Evolutionary conservation across 92 coral and sea anemone genomes (phyloP).

Genomic region (Ricordea florida): DNA sequence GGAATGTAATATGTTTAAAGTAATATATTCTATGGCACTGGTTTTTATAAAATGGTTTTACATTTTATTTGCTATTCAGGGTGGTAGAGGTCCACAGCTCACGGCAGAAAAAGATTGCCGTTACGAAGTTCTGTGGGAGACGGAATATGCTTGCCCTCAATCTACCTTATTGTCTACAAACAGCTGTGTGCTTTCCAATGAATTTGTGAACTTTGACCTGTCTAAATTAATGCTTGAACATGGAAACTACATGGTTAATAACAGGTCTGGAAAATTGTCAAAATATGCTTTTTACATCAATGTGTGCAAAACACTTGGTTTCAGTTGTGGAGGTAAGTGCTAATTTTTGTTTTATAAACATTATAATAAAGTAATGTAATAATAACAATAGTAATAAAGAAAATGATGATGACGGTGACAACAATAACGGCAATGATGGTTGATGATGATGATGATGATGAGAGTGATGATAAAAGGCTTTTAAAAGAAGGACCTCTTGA

Average conservation of each 20-base stretch:
- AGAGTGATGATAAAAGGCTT: too few species aligned
- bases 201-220: conserved; percentile 85
- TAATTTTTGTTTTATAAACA: background rate
- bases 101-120: conserved; percentile 53
- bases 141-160: conserved; percentile 89
- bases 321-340: conserved; percentile 71
- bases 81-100: conserved; percentile 83
- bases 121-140: conserved; percentile 89
- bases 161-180: conserved; percentile 41
- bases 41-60: background rate
- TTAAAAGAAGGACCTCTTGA: too few species aligned
- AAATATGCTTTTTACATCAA: conserved; percentile 68
- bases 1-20: too few species aligned
- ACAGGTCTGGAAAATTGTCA: background rate
- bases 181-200: conserved; percentile 68
- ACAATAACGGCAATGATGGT: too few species aligned
- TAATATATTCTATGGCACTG: too few species aligned
- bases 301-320: conserved; percentile 71
- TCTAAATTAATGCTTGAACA: conserved; percentile 54
- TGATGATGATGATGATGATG: too few species aligned
- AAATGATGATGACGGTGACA: too few species aligned
- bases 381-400: too few species aligned
- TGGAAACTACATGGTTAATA: conserved; percentile 56
- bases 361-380: background rate
- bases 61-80: conserved; percentile 27